Percentiles rank a stretch among this genome's conserved stretches.
phyloP scores from a whole-genome alignment of 2,797 vertebrate species.

The Oceanodroma leucorhoa region DNA sequence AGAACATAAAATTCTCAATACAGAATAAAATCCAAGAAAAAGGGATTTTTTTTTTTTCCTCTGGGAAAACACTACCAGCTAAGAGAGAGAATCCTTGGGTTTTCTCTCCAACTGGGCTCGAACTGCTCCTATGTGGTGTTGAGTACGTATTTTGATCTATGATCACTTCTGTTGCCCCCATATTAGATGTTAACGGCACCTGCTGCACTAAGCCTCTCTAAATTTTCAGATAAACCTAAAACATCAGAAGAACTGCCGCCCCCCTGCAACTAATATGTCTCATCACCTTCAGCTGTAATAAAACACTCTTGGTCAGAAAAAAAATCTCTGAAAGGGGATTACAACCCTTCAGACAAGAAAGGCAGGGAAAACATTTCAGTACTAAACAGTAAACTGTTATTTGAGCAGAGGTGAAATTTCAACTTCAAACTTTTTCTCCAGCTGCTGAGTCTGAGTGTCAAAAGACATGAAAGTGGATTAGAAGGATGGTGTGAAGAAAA shows the following conservation, averaged over 20 bases:
- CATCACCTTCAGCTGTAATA: slow-evolving; percentile 28
- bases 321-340: slow-evolving; percentile 8
- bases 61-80: background rate
- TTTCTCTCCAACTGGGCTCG: background rate
- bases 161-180: background rate
- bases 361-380: slow-evolving; percentile 11
- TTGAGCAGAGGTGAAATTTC: slow-evolving; percentile 49
- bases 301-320: background rate
- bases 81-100: background rate
- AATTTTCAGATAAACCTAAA: slow-evolving; percentile 15
- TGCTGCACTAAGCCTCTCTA: slow-evolving; percentile 18
- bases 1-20: background rate
- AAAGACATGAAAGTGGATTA: slow-evolving; percentile 46
- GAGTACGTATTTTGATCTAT: background rate
- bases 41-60: background rate
- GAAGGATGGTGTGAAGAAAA: slow-evolving; percentile 32
- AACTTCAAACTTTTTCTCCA: slow-evolving; percentile 29
- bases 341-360: slow-evolving; percentile 38
- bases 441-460: slow-evolving; percentile 18
- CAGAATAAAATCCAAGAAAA: background rate
- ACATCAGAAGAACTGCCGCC: background rate
- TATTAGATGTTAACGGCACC: slow-evolving; percentile 3
- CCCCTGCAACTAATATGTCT: background rate
- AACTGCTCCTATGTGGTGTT: background rate
- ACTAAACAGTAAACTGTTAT: background rate